phyloP scores from a whole-genome alignment of 2,888 invertebrate species.

The Teleogryllus oceanicus region DNA sequence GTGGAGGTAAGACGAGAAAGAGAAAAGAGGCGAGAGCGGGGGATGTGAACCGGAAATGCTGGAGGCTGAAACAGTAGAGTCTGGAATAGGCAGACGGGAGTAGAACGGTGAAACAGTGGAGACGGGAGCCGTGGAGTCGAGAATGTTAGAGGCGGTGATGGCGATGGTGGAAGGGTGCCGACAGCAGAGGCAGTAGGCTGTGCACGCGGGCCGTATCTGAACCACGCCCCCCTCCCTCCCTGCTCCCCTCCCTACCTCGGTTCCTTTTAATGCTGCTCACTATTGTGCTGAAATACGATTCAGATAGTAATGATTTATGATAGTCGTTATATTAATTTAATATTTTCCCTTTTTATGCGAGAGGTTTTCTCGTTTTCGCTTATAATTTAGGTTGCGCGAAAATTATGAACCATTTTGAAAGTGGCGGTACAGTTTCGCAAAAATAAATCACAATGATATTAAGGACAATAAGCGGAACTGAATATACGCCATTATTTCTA shows the following conservation, averaged over 20 bases:
- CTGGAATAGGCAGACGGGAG: no score
- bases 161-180: neutral
- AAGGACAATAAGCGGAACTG: neutral
- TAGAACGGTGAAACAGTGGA: no score
- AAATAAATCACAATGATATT: neutral
- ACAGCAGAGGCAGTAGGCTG: neutral
- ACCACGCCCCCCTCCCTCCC: neutral
- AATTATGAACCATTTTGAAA: slow-evolving; percentile 18
- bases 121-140: no score
- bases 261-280: neutral
- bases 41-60: no score
- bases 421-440: neutral
- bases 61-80: no score
- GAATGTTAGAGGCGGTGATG: neutral
- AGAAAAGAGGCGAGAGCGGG: no score
- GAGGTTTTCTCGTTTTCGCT: neutral
- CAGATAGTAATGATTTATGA: neutral
- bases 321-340: slow-evolving; percentile 9
- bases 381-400: slow-evolving; percentile 18
- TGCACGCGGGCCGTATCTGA: neutral
- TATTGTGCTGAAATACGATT: neutral
- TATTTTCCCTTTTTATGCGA: neutral
- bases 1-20: no score
- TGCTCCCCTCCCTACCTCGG: neutral
- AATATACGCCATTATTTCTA: neutral